phyloP scores from a whole-genome alignment of 2,113 vertebrate genomes.

The Sus scrofa region T2T-Sscrofa CM000812.6:6789001-6789500 shows the following conservation, averaged over 20 bases:
- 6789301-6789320: background rate
- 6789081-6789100: no score
- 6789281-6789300: background rate
- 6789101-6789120: no score
- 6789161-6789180: background rate
- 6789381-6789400: background rate
- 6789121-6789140: no score
- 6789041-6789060: no score
- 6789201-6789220: accelerated
- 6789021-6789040: no score
- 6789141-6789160: background rate
- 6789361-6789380: no score
- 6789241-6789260: background rate
- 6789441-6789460: no score
- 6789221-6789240: background rate
- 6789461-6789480: no score
- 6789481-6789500: no score
- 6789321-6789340: background rate
- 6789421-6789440: background rate
- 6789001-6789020: no score
- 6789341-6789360: background rate
- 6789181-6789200: accelerated
- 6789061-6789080: no score
- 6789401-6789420: background rate
- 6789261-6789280: background rate